Evolutionary conservation across 2,797 vertebrate species (phyloP), one percentile per base, ranked within the genome.

Genomic region (Hozukius guyotensis): DNA sequence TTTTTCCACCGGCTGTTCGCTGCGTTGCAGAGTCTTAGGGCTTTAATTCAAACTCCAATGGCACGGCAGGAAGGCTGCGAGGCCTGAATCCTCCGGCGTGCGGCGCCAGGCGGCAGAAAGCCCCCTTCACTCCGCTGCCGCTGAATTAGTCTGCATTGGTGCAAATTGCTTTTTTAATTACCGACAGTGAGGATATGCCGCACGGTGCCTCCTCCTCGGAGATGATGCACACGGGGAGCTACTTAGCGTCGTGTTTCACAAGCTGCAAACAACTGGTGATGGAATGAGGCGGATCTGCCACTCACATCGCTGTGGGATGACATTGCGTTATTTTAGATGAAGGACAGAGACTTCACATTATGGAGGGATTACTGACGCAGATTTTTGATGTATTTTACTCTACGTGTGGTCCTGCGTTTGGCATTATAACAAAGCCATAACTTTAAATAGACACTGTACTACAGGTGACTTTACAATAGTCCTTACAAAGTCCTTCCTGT

Each of bases 151-250:
- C 86, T 90, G 83, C 81, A 87, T 84, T 72, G 81, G 83, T 84
- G 86, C 82, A 87, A 94, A 93, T 94, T 86, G 88, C 86, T 92
- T 92, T 90, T 93, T 93, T 94, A 94, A 94, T 94, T 91, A 94
- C 91, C 74, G 88, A 73, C 89, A 55, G 38, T 63, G 84, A 89
- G 84, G 83, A 88, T 82, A 74, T 72, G 81, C 81, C 81, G 71
- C 80, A 72, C 31, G 79, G 60, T 27, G 85, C 85, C 72, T 60
- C 64, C 82, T 86, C 80, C 72, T 72, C 16, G 3, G 77, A 89
- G 81, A 89, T 72, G 83, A 84, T 56, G 80, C 81, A 78, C 84
- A 82, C 82, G 70, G 81, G 85, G 75, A 89, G 75, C 83, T 86
- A 78, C 87, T 89, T 86, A 88, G 83, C 88, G 70, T 84, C 75